Conservation (phyloP, 2,797 vertebrate species). For the Scyliorhinus canicula region DNA sequence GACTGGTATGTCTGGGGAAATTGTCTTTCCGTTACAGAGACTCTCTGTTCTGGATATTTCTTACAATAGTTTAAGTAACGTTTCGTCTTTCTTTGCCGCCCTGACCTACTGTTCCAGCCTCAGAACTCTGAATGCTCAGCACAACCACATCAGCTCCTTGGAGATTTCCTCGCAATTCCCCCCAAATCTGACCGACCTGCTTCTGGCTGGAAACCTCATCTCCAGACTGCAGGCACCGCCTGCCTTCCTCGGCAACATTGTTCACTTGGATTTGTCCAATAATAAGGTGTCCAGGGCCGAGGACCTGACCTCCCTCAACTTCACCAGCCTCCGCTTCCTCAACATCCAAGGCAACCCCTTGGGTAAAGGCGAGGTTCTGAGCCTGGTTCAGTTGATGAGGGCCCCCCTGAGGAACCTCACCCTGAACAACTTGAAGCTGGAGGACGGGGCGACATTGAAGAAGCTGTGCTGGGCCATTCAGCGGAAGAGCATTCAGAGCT, state of each 20-base stretch:
- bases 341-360: conserved; percentile 37
- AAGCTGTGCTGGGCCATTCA: neutral
- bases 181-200: neutral
- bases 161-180: neutral
- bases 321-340: neutral
- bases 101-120: neutral
- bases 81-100: neutral
- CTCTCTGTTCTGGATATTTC: conserved; percentile 38
- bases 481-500: neutral
- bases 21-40: neutral
- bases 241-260: neutral
- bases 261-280: conserved; percentile 9
- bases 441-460: neutral
- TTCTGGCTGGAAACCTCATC: conserved; percentile 18
- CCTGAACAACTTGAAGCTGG: neutral
- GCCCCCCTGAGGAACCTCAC: conserved; percentile 25
- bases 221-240: neutral
- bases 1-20: neutral
- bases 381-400: neutral
- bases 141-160: neutral
- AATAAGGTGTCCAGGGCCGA: neutral
- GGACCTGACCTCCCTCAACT: neutral
- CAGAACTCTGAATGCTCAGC: neutral
- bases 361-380: neutral
- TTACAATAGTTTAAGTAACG: neutral